Conservation (phyloP, 2,797 vertebrate species). For the Chloroceryle inda region DNA sequence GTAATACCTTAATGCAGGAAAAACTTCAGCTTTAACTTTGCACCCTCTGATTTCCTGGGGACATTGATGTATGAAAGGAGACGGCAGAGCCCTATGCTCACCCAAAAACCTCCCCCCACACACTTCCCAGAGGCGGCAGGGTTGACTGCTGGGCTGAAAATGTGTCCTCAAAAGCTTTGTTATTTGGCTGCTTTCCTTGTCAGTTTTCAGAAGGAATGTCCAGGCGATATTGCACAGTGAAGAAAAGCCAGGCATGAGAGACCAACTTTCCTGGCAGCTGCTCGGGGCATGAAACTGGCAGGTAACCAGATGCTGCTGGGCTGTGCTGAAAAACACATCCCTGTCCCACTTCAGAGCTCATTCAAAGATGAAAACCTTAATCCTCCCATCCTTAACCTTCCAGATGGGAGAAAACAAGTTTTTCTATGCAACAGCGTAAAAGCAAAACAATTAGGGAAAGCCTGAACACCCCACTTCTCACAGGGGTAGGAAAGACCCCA, state of each 20-base stretch:
- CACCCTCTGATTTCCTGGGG: background rate
- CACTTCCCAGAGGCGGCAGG: accelerated
- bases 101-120: background rate
- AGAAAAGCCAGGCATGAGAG: background rate
- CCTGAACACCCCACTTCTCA: background rate
- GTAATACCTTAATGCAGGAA: background rate
- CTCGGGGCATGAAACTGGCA: background rate
- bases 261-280: background rate
- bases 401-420: background rate
- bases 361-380: background rate
- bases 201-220: background rate
- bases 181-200: background rate
- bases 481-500: background rate
- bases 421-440: background rate
- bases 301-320: background rate
- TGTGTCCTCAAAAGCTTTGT: background rate
- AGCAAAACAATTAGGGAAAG: background rate
- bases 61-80: background rate
- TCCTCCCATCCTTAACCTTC: background rate
- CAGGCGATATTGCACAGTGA: background rate
- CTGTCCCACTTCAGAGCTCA: background rate
- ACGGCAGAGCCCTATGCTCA: background rate
- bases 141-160: background rate
- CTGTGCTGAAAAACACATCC: background rate
- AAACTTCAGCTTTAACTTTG: background rate